Percentiles rank a stretch among this genome's conserved stretches.
Conservation (phyloP, 2,113 vertebrate genomes). For the Saccopteryx bilineata region DNA sequence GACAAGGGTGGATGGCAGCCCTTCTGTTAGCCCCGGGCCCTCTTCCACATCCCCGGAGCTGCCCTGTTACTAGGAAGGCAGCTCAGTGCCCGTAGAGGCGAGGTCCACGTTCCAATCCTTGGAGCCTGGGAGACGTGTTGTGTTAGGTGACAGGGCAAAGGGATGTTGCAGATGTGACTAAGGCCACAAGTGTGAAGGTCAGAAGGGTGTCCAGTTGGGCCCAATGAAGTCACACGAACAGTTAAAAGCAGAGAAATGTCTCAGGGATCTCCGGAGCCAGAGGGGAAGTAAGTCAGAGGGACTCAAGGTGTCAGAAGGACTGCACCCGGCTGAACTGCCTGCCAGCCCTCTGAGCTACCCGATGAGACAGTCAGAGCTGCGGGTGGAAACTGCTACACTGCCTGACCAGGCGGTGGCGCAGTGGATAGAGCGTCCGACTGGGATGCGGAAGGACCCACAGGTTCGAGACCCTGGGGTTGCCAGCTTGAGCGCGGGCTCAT, state of each 20-base stretch:
- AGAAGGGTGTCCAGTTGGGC: neutral
- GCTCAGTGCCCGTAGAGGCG: accelerated
- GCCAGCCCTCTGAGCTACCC: neutral
- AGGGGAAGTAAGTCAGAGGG: too few relatives aligned
- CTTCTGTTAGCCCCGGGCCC: neutral
- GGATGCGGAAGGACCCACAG: too few relatives aligned
- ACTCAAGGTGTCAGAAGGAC: neutral
- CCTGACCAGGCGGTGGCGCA: too few relatives aligned
- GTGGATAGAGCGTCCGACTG: too few relatives aligned
- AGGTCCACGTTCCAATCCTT: accelerated
- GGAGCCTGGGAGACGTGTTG: accelerated
- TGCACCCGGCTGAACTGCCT: accelerated
- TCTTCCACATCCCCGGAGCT: accelerated
- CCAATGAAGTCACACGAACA: accelerated
- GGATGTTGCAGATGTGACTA: neutral
- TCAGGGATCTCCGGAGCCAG: neutral
- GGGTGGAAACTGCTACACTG: accelerated
- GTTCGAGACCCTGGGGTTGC: too few relatives aligned
- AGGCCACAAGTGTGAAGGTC: accelerated
- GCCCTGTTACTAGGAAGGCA: accelerated
- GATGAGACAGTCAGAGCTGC: accelerated
- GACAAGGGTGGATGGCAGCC: accelerated
- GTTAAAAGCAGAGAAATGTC: neutral
- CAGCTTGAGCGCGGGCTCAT: too few relatives aligned
- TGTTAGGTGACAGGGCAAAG: neutral